These are phyloP conservation scores for Oryzias dopingdopingensis DNA, from an alignment of 2,797 vertebrate species.

Conservation along the genomic window DNA sequence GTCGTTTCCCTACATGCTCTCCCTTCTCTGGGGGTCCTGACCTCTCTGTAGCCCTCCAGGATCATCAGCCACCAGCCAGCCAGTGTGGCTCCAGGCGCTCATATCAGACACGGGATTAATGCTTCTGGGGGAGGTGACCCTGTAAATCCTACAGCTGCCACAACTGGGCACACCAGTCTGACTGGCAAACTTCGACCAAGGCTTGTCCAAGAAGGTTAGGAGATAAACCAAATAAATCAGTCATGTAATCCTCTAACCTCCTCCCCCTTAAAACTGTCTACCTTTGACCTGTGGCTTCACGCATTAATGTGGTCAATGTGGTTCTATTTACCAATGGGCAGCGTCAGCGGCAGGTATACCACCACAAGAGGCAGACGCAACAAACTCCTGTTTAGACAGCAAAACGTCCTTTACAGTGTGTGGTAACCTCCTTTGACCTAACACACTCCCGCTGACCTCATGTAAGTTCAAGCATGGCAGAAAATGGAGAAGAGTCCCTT, in stretches of 20 bases:
- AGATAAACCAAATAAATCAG: conserved; percentile 78
- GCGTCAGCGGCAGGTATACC: conserved; percentile 58
- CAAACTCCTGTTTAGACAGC: conserved; percentile 68
- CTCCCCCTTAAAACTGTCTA: conserved; percentile 54
- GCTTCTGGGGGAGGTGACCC: conserved; percentile 67
- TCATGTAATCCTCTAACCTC: conserved; percentile 48
- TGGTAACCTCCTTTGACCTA: conserved; percentile 58
- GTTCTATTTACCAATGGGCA: conserved; percentile 68
- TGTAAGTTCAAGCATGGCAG: conserved; percentile 26
- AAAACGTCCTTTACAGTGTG: conserved; percentile 61
- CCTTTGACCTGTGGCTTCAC: conserved; percentile 69
- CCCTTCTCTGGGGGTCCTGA: conserved; percentile 66
- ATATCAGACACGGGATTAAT: conserved; percentile 77
- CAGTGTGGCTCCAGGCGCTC: conserved; percentile 74
- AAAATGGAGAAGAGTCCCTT: background rate
- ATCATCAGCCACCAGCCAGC: conserved; percentile 69
- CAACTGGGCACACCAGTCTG: conserved; percentile 59
- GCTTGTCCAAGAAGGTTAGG: conserved; percentile 41
- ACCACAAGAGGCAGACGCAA: conserved; percentile 59
- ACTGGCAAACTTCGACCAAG: conserved; percentile 43
- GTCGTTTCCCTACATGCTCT: conserved; percentile 65
- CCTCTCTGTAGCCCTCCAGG: conserved; percentile 65
- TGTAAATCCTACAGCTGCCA: conserved; percentile 73
- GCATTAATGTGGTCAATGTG: conserved; percentile 69
- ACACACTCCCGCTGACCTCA: conserved; percentile 65